These are phyloP conservation scores for Aphaenogaster ashmeadi DNA, from an alignment of 1,140 invertebrate species.

Conservation along the genomic window DNA sequence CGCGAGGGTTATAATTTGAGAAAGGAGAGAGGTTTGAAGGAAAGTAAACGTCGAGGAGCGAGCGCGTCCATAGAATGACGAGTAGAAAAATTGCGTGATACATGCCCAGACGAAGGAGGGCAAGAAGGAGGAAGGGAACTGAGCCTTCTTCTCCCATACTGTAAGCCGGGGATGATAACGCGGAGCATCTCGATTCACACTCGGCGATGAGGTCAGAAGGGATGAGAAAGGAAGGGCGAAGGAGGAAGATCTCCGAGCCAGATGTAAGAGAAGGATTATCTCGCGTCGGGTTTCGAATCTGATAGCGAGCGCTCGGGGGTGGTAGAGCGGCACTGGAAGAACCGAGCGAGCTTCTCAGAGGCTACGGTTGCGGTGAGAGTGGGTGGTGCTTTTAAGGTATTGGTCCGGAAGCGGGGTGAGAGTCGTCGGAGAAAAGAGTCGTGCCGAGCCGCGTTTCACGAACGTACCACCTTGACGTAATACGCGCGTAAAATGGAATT, in stretches of 20 bases:
- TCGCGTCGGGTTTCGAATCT: slow-evolving; percentile 79
- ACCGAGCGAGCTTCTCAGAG: slow-evolving; percentile 45
- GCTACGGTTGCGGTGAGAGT: slow-evolving; percentile 41
- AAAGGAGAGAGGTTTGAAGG: neutral
- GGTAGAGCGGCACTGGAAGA: slow-evolving; percentile 34
- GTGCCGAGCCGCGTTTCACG: slow-evolving; percentile 66
- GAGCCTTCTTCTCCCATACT: slow-evolving; percentile 58
- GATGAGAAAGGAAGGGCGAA: slow-evolving; percentile 61
- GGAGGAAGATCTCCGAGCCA: slow-evolving; percentile 69
- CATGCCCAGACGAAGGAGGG: slow-evolving; percentile 43
- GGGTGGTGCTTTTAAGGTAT: slow-evolving; percentile 82
- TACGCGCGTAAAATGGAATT: slow-evolving; percentile 81
- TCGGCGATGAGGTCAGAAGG: slow-evolving; percentile 71
- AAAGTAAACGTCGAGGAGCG: neutral
- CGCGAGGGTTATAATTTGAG: slow-evolving; percentile 63
- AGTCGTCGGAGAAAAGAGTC: slow-evolving; percentile 50
- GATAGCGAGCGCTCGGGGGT: slow-evolving; percentile 76
- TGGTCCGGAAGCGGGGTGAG: slow-evolving; percentile 76
- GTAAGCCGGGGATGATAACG: slow-evolving; percentile 82
- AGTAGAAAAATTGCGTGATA: slow-evolving; percentile 80
- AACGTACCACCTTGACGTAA: slow-evolving; percentile 78
- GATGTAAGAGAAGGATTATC: slow-evolving; percentile 85
- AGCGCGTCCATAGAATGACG: slow-evolving; percentile 67
- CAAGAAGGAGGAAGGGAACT: neutral
- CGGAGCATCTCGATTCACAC: slow-evolving; percentile 79